Percentiles rank a stretch among this genome's conserved stretches.
These are phyloP conservation scores for Silurus aristotelis DNA, from an alignment of 2,797 vertebrate genomes.

Conservation along the genomic window DNA sequence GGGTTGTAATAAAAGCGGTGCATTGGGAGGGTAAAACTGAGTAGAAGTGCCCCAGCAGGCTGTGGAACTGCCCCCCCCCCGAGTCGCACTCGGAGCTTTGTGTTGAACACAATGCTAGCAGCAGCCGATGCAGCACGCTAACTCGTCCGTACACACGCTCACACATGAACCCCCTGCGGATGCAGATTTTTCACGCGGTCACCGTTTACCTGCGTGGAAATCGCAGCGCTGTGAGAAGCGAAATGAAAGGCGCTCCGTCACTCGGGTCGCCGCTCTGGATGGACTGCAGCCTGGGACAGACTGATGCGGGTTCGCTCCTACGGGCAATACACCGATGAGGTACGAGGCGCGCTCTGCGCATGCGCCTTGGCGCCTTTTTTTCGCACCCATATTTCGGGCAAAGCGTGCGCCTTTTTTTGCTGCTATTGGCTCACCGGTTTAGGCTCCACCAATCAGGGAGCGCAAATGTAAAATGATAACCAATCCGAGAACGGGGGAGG, in stretches of 20 bases:
- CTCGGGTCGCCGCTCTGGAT: slow-evolving; percentile 73
- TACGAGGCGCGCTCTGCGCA: slow-evolving; percentile 70
- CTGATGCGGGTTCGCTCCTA: slow-evolving; percentile 73
- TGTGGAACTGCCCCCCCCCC: slow-evolving; percentile 12
- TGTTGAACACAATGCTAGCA: slow-evolving; percentile 62
- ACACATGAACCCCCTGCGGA: no score
- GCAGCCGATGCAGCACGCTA: slow-evolving; percentile 3
- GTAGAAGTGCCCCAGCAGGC: background rate
- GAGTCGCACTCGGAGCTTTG: slow-evolving; percentile 74
- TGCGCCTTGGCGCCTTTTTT: slow-evolving; percentile 74
- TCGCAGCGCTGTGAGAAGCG: background rate
- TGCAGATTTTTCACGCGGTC: no score
- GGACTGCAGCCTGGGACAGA: slow-evolving; percentile 69
- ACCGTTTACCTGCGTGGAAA: background rate
- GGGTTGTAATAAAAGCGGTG: accelerated
- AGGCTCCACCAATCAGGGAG: background rate
- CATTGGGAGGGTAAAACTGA: background rate
- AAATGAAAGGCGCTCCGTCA: slow-evolving; percentile 65
- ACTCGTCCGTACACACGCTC: background rate
- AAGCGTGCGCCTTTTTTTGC: background rate
- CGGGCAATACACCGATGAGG: slow-evolving; percentile 80
- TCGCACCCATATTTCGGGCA: slow-evolving; percentile 16
- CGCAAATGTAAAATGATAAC: background rate
- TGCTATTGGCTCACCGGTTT: background rate
- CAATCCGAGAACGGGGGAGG: background rate